A percentile compares a stretch with the other conserved stretches of the same genome.
Evolutionary conservation across 2,797 vertebrate genomes (phyloP).

Genomic region (Microctenopoma steveboyesi): DNA sequence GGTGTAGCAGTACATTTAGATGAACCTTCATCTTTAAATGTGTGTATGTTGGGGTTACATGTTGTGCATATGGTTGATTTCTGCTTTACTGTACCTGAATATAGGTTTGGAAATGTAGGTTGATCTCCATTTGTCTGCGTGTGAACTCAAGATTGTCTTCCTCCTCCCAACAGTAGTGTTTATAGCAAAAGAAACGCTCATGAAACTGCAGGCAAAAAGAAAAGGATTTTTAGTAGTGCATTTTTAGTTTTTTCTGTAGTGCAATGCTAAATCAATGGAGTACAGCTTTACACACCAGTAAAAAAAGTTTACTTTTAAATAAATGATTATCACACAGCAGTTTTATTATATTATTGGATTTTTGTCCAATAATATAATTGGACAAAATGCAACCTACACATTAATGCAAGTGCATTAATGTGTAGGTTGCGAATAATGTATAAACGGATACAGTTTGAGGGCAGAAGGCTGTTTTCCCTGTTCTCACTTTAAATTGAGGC

Average conservation of each 20-base stretch:
- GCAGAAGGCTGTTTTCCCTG: neutral
- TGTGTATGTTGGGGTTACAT: neutral
- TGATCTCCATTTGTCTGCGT: slow-evolving; percentile 79
- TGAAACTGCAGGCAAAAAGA: slow-evolving; percentile 74
- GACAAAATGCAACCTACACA: no score
- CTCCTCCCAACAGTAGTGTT: slow-evolving; percentile 84
- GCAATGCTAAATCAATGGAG: neutral
- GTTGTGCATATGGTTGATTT: neutral
- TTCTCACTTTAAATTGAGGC: no score
- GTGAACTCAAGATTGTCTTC: slow-evolving; percentile 84
- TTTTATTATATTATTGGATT: neutral
- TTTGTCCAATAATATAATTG: no score
- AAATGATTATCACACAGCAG: neutral
- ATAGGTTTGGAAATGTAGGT: slow-evolving; percentile 81
- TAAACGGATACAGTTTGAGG: neutral
- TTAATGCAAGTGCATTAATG: neutral
- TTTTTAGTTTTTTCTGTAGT: no score
- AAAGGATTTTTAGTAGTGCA: neutral
- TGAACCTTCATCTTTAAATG: slow-evolving; percentile 5
- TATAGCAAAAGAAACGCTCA: slow-evolving; percentile 83
- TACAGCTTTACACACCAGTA: neutral
- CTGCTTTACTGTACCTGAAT: slow-evolving; percentile 73
- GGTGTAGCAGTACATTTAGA: neutral
- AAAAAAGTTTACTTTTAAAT: neutral
- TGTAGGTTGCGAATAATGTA: neutral